phyloP scores from a whole-genome alignment of 2,888 invertebrate genomes.

The Hermaeophaga mercurialis region DNA sequence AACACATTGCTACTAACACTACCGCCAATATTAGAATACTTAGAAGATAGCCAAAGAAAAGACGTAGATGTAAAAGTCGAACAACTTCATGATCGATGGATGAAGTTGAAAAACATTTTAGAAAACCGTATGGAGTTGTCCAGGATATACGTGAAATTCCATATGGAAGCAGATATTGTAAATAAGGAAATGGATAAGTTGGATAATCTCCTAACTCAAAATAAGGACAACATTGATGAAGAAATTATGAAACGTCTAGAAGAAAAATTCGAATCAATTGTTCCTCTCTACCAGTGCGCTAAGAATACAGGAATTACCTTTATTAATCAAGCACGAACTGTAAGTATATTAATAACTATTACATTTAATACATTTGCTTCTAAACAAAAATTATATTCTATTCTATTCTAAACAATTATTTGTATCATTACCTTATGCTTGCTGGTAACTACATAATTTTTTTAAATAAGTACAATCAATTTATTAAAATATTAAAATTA shows the following conservation, averaged over 20 bases:
- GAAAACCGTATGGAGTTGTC: conserved; percentile 70
- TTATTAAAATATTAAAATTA: too few species aligned
- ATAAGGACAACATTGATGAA: conserved; percentile 59
- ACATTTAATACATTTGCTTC: too few species aligned
- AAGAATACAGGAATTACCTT: conserved; percentile 71
- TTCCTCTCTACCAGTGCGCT: conserved; percentile 68
- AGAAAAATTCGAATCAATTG: conserved; percentile 69
- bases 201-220: conserved; percentile 64
- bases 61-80: conserved; percentile 69
- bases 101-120: conserved; percentile 64
- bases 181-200: conserved; percentile 69
- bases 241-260: conserved; percentile 61
- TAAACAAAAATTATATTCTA: too few species aligned
- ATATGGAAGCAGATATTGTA: conserved; percentile 70
- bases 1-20: conserved; percentile 68
- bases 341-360: too few species aligned
- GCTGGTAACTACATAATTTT: too few species aligned
- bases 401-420: too few species aligned
- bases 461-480: too few species aligned
- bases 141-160: conserved; percentile 73
- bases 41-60: conserved; percentile 68
- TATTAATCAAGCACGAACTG: conserved; percentile 65
- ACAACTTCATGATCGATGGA: conserved; percentile 67
- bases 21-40: conserved; percentile 65
- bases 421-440: too few species aligned